Evolutionary conservation across 2,888 invertebrate genomes (phyloP), one percentile per base, ranked within the genome.

Genomic region (Mantis religiosa): DNA sequence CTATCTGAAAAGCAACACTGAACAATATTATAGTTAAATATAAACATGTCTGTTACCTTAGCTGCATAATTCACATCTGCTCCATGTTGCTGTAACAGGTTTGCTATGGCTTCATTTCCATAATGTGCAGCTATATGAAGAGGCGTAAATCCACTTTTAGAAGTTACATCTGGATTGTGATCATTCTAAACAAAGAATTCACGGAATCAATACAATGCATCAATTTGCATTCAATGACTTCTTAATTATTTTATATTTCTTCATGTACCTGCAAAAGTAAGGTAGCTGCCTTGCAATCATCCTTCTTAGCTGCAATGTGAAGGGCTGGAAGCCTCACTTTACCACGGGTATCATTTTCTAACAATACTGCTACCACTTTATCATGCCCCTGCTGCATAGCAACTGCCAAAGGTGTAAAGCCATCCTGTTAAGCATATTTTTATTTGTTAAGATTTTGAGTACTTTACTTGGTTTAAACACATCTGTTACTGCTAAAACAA

Each of bases 381-480:
- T 99, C 99, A 94, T 99, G 99, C 0, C 97, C 97, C 92, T 99
- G 99, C 93, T 99, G 99, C 96, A 99, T 97, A n/a, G 99, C 99
- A 71, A 99, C 99, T 7, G 99, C 99, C 91, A 99, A 94, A 0
- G 99, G 99, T 28, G 99, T 99, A 94, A 99, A 99, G 6, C 99
- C 99, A 94, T 99, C 99, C 97, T 98, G 93, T 71, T 71, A 20
- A 71, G 20, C 12, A 34, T 4, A 41, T 41, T 41, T n/a, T 41
- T 41, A 41, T 12, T 2, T 41, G 9, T 41, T 41, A 1, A 41
- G 12, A n/a, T n/a, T n/a, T 1, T 41, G 12, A 12, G 0, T 41
- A 41, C 41, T 9, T 41, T 12, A 41, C 41, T 41, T 9, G 12
- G 41, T 6, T 9, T 41, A 12, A 41, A 41, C 41, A 12, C 3